Base-by-base conservation (phyloP, 2,888 invertebrate species). In the Spatulosminthurus flaviceps region DNA sequence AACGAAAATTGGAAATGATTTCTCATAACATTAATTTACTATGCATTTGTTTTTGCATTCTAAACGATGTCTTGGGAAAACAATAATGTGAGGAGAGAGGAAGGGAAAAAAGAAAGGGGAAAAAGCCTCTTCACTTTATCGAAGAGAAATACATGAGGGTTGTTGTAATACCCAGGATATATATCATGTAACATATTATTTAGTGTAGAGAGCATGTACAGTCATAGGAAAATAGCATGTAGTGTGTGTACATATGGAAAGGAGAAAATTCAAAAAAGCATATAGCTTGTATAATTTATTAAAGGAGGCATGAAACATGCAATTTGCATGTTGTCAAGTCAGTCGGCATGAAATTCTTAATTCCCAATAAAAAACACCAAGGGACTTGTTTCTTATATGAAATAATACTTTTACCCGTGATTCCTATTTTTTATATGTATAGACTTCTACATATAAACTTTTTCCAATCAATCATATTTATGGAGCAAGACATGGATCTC, bases 261-360 rank as follows among this genome's bases (percentile, higher is more conserved):
- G 34, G 34, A 51, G 51, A 51, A 51, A 51, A 51, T 51, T 19
- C 51, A 1, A 19, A 51, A 51, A 51, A 19, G n/a, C n/a, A n/a
- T 19, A 13, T 51, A 19, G 1, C 51, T 51, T 51, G 51, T 13
- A 51, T 51, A 51, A 51, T 51, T 51, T 51, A 51, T 51, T 51
- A 51, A 51, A 51, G 9, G 16, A 51, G 51, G 51, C 51, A 51
- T 51, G 51, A 51, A 51, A 51, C 51, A 51, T 51, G 51, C 51
- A 51, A 51, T 51, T 51, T 51, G 51, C 51, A 51, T 51, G 51
- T 51, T 51, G 51, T 51, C 51, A 51, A 19, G 51, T 51, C n/a
- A 19, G 51, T 51, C 51, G 51, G 51, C 51, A 51, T 51, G 51
- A 51, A 51, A n/a, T n/a, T 51, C 51, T 51, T 51, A 51, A 51